These are phyloP conservation scores for Cynaeus angustus DNA, from an alignment of 2,888 invertebrate species.

Conservation along the genomic window DNA sequence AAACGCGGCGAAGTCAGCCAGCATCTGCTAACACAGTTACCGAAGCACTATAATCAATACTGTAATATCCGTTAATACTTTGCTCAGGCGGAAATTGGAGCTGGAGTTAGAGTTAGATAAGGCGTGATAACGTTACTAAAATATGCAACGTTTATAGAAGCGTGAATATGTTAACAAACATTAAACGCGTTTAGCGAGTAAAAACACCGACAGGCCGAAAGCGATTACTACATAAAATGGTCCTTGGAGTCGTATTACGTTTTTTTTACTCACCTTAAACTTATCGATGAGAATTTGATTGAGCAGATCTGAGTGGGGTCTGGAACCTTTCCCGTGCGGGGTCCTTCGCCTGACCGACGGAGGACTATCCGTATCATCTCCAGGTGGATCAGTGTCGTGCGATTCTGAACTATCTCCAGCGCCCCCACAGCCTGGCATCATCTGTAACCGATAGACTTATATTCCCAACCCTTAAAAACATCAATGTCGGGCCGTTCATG, in stretches of 20 bases:
- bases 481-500: neutral
- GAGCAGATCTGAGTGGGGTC: conserved; percentile 76
- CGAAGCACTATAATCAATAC: too few species aligned
- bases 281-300: conserved; percentile 77
- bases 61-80: too few species aligned
- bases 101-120: too few species aligned
- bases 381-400: conserved; percentile 75
- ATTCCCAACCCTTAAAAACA: neutral
- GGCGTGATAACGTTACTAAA: too few species aligned
- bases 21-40: too few species aligned
- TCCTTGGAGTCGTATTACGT: neutral
- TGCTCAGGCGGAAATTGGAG: too few species aligned
- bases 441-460: conserved; percentile 66
- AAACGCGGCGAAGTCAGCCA: neutral
- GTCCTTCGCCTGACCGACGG: conserved; percentile 73
- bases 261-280: conserved; percentile 75
- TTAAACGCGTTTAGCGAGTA: too few species aligned
- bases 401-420: conserved; percentile 76
- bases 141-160: too few species aligned
- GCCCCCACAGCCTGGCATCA: conserved; percentile 72
- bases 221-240: too few species aligned
- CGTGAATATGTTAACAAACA: too few species aligned
- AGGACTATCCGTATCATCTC: conserved; percentile 74
- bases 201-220: too few species aligned
- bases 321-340: conserved; percentile 66